phyloP scores from a whole-genome alignment of 2,888 invertebrate species.

The Zelleria hepariella region DNA sequence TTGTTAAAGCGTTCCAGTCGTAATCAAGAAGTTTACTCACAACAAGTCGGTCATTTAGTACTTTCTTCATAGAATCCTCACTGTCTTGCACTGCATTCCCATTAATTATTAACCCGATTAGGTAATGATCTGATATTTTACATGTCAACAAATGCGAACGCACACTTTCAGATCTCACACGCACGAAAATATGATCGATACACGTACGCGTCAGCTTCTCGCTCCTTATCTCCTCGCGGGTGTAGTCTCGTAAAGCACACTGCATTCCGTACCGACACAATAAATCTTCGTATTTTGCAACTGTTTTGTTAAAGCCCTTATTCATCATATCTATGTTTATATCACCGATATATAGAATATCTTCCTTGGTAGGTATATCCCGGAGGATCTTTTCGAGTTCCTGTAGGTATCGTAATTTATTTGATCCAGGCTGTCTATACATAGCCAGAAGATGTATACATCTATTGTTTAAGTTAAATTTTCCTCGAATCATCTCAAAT shows the following conservation, averaged over 20 bases:
- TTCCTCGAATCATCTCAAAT: background rate
- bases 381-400: background rate
- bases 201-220: background rate
- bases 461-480: background rate
- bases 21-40: background rate
- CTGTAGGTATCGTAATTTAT: background rate
- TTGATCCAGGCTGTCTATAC: background rate
- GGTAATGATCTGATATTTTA: constrained; percentile 1
- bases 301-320: background rate
- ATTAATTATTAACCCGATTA: background rate
- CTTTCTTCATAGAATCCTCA: background rate
- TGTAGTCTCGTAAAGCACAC: background rate
- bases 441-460: background rate
- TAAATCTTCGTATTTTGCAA: background rate
- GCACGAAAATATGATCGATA: background rate
- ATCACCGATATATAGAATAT: background rate
- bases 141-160: background rate
- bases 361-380: background rate
- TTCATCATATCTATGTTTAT: background rate
- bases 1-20: background rate
- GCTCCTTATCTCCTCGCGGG: background rate
- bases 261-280: background rate
- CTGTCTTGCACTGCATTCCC: background rate
- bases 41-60: background rate
- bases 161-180: background rate